Conservation (phyloP, 2,797 vertebrate genomes). For the Pogonophryne albipinna region DNA sequence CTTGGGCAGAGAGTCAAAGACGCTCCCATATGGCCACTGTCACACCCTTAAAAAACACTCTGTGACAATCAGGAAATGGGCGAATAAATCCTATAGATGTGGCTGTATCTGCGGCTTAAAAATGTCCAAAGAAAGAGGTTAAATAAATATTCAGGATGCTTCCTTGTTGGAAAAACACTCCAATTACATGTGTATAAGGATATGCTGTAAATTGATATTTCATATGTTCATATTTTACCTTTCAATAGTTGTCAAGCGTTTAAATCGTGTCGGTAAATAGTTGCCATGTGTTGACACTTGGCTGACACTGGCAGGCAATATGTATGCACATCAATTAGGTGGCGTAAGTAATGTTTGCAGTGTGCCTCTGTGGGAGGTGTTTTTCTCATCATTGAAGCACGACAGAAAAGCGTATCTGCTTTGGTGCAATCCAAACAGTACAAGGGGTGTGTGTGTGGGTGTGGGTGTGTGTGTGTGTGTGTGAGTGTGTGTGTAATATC, state of each 20-base stretch:
- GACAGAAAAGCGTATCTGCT: neutral
- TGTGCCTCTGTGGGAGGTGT: conserved; percentile 10
- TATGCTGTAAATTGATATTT: neutral
- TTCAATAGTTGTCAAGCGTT: neutral
- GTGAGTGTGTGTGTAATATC: neutral
- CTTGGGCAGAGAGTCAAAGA: conserved; percentile 33
- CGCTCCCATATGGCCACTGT: conserved; percentile 35
- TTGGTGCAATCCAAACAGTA: neutral
- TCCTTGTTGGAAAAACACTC: neutral
- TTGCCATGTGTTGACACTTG: neutral
- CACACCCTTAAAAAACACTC: conserved; percentile 17
- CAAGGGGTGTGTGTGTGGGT: neutral
- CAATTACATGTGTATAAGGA: neutral
- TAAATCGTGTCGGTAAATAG: neutral
- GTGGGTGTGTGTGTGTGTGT: too few species aligned
- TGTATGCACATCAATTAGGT: neutral
- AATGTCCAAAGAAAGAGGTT: neutral
- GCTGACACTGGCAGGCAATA: neutral
- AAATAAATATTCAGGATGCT: neutral
- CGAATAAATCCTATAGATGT: conserved; percentile 7
- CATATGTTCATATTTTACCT: neutral
- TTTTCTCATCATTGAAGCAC: conserved; percentile 5
- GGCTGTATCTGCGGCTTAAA: neutral
- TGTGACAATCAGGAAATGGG: neutral
- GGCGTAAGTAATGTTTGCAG: neutral